Evolutionary conservation across 2,113 vertebrate genomes (phyloP), one percentile per base, ranked within the genome.

Genomic region (Rhabdornis inornatus): DNA sequence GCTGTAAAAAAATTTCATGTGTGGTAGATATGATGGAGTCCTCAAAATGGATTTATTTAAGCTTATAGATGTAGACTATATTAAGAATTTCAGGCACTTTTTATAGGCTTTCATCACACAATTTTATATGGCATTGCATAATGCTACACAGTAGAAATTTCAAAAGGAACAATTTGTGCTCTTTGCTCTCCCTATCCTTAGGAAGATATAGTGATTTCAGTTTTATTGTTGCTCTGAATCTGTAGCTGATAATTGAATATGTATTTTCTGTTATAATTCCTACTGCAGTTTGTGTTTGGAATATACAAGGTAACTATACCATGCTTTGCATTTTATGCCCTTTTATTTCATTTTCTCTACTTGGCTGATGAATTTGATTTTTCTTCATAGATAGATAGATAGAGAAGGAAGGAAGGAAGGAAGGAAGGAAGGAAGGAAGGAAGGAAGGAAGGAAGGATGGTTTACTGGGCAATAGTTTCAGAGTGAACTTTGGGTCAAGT

Each of bases 251-350:
- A 94, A 95, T n/a, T 86, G 84, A 94, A 94, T 68, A 86, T 47
- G 65, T 42, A 35, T 75, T 96, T 95, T 90, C 69, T 79, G 63
- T 89, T 96, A 76, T 90, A 95, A 93, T 94, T 87, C 76, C 87
- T 76, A 21, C 39, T 79, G 56, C 65, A 50, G 69, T 75, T 83
- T 95, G 50, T 78, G 57, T 85, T 77, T 89, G 59, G 79, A 89
- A 77, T 76, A 59, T 81, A 60, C 47, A 71, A 40, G 66, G 25
- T 57, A 86, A 56, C 74, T 70, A 15, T 49, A 52, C 6, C 49
- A 55, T 79, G 39, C 31, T 92, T 87, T 84, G 49, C 21, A 49
- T 89, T 92, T 83, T 52, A 56, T 94, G 25, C 7, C 12, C 9
- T 80, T 69, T 21, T 23, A 42, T 31, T 80, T 78, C 8, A 15